Percentiles rank a stretch among this genome's conserved stretches.
phyloP scores from a whole-genome alignment of 2,797 vertebrate genomes.

The Hozukius guyotensis region DNA sequence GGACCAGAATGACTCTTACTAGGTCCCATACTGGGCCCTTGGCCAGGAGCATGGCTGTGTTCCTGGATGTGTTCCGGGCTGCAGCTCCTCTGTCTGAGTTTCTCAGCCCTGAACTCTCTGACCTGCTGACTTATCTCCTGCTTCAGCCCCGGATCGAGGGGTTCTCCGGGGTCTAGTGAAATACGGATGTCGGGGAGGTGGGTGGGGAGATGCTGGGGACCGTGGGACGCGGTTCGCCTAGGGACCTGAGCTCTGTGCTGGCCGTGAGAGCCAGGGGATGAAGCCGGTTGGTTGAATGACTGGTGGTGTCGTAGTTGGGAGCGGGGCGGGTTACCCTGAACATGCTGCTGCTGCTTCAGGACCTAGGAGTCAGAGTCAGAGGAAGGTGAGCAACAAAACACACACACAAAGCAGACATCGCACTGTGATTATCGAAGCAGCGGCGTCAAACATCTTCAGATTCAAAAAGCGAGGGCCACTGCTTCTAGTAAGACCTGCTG shows the following conservation, averaged over 20 bases:
- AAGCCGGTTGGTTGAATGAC: constrained; percentile 68
- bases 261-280: constrained; percentile 58
- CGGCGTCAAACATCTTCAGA: not conserved
- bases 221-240: constrained; percentile 42
- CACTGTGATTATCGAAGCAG: not conserved
- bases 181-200: constrained; percentile 58
- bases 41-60: not conserved
- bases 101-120: constrained; percentile 62
- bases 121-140: constrained; percentile 72
- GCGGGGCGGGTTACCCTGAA: constrained; percentile 75
- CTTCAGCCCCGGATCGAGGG: constrained; percentile 51
- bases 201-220: constrained; percentile 30
- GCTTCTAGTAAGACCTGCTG: constrained; percentile 39
- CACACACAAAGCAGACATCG: constrained; percentile 24
- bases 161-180: constrained; percentile 29
- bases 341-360: constrained; percentile 69
- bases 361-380: constrained; percentile 84
- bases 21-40: constrained; percentile 7
- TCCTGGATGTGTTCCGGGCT: constrained; percentile 36
- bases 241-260: constrained; percentile 42
- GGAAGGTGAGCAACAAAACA: constrained; percentile 65
- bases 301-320: constrained; percentile 72
- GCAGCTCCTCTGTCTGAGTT: constrained; percentile 11
- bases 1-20: constrained; percentile 21
- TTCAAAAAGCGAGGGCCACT: not conserved